Evolutionary conservation across 2,113 vertebrate genomes (phyloP).

Genomic region (Naja naja): DNA sequence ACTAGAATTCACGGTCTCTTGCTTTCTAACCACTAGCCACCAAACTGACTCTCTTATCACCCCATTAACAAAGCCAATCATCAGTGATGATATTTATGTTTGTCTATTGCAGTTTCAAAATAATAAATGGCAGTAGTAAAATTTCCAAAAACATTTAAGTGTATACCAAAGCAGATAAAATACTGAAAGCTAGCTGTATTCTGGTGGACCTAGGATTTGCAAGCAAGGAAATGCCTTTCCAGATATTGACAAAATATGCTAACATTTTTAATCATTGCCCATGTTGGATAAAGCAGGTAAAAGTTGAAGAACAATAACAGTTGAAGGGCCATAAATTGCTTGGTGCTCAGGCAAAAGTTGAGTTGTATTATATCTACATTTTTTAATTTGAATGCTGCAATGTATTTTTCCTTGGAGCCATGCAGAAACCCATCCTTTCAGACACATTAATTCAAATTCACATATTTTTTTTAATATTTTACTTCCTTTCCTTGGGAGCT

Average conservation of each 20-base stretch:
- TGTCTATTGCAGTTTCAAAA: not conserved
- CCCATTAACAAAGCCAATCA: not conserved
- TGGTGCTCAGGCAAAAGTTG: not conserved
- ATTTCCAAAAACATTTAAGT: not conserved
- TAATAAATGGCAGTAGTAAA: not conserved
- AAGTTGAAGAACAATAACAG: not conserved
- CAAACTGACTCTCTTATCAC: not conserved
- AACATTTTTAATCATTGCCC: not conserved
- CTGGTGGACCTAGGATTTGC: not conserved
- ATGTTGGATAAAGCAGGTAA: not conserved
- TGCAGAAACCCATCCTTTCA: not conserved
- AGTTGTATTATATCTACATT: not conserved
- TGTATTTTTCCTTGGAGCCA: not conserved
- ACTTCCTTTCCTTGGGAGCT: not conserved
- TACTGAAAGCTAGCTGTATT: not conserved
- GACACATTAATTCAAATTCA: not conserved
- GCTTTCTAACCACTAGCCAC: no score
- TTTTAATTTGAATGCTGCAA: constrained; percentile 6
- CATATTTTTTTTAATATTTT: not conserved
- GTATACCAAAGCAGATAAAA: not conserved
- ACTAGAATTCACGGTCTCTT: no score
- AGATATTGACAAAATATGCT: not conserved
- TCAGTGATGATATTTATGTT: not conserved
- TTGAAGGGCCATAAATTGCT: not conserved
- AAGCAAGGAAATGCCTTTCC: not conserved